Evolutionary conservation across 2,113 vertebrate species (phyloP).

Genomic region (Lepus timidus): DNA sequence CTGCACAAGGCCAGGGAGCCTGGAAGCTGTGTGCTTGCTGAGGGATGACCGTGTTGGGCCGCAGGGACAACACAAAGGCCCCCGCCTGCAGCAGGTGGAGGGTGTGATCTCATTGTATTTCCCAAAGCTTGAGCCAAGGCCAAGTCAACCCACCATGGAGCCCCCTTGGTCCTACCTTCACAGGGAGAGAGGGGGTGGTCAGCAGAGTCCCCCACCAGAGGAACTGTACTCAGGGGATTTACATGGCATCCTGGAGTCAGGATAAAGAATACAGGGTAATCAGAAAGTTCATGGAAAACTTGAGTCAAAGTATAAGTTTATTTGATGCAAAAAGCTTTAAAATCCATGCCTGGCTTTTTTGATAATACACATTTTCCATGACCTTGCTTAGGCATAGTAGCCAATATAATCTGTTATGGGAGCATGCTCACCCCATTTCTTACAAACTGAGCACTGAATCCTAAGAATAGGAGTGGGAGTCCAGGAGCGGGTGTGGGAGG

Average conservation of each 20-base stretch:
- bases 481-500: too few relatives aligned
- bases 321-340: too few relatives aligned
- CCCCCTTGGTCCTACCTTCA: not conserved
- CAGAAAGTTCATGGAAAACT: too few relatives aligned
- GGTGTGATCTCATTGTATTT: not conserved
- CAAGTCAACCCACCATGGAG: not conserved
- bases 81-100: not conserved
- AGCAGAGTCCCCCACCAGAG: not conserved
- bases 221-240: not conserved
- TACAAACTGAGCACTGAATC: not conserved
- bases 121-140: not conserved
- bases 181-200: not conserved
- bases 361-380: too few relatives aligned
- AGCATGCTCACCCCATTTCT: not conserved
- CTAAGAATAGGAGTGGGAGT: not conserved
- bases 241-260: not conserved
- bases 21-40: not conserved
- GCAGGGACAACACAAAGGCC: not conserved
- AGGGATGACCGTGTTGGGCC: rapidly evolving
- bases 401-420: not conserved
- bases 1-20: not conserved
- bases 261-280: not conserved
- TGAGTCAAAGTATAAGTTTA: too few relatives aligned
- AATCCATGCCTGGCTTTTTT: too few relatives aligned
- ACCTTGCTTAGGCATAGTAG: not conserved